Evolutionary conservation across 2,797 vertebrate species (phyloP).

Genomic region (Esox masquinongy): DNA sequence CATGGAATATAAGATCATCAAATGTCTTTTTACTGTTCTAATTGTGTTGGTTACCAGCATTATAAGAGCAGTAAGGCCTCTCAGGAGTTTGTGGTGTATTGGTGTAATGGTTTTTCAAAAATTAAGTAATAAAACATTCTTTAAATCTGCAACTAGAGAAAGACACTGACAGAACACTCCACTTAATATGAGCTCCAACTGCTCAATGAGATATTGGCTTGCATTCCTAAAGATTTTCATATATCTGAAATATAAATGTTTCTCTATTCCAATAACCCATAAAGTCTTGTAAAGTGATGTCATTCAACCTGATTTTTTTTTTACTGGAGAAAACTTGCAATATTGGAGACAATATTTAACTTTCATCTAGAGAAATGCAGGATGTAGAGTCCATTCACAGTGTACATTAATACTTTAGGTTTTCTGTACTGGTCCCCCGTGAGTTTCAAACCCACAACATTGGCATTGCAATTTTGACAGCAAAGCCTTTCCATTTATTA

Average conservation of each 20-base stretch:
- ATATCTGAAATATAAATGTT: not conserved
- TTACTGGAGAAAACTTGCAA: not conserved
- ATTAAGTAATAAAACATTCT: conserved; percentile 72
- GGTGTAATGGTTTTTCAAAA: conserved; percentile 72
- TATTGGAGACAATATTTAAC: not conserved
- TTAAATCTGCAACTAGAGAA: conserved; percentile 61
- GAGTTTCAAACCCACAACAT: too few species aligned
- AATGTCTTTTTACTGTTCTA: too few species aligned
- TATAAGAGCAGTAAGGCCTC: too few species aligned
- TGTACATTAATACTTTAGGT: too few species aligned
- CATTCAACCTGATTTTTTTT: not conserved
- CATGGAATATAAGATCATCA: too few species aligned
- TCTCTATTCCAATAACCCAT: not conserved
- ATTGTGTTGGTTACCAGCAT: too few species aligned
- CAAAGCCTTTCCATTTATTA: too few species aligned
- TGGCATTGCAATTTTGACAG: too few species aligned
- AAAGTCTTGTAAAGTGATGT: not conserved
- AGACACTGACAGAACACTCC: conserved; percentile 61
- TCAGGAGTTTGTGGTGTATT: too few species aligned
- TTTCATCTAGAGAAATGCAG: too few species aligned
- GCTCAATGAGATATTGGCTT: conserved; percentile 20
- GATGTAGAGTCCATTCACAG: too few species aligned
- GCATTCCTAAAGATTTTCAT: not conserved
- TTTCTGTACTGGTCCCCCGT: too few species aligned
- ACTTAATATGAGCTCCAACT: conserved; percentile 34